Evolutionary conservation across 1,140 invertebrate species (phyloP).

Genomic region (Lucilia sericata): DNA sequence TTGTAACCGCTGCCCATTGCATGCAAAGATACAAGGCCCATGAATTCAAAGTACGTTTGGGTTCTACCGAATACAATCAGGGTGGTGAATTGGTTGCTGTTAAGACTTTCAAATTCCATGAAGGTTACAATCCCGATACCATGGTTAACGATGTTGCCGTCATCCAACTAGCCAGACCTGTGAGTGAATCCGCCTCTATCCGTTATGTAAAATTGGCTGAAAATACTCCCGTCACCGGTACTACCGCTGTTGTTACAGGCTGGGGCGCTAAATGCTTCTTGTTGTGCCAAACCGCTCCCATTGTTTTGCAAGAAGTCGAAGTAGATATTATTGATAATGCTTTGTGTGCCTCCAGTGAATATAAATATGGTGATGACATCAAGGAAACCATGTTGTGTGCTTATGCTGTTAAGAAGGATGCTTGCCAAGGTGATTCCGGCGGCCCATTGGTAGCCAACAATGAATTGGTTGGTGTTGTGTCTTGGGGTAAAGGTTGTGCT

Average conservation of each 20-base stretch:
- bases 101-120: constrained; percentile 54
- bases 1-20: constrained; percentile 75
- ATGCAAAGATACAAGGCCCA: constrained; percentile 52
- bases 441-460: constrained; percentile 64
- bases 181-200: constrained; percentile 50
- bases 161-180: constrained; percentile 63
- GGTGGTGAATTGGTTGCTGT: constrained; percentile 57
- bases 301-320: constrained; percentile 47
- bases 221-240: constrained; percentile 51
- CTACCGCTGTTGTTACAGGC: constrained; percentile 56
- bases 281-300: constrained; percentile 45
- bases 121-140: constrained; percentile 54
- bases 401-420: constrained; percentile 69
- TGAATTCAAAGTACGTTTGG: constrained; percentile 56
- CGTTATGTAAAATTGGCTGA: constrained; percentile 52
- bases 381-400: constrained; percentile 71
- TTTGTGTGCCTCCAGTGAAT: constrained; percentile 50
- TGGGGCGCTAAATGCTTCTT: constrained; percentile 59
- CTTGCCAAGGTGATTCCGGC: constrained; percentile 70
- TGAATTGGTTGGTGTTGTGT: constrained; percentile 73
- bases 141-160: constrained; percentile 70
- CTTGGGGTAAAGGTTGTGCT: constrained; percentile 79
- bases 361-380: constrained; percentile 49
- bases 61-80: constrained; percentile 51
- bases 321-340: constrained; percentile 48